Percentiles rank a stretch among this genome's conserved stretches.
phyloP scores from a whole-genome alignment of 2,797 vertebrate genomes.

The Paguma larvata region DNA sequence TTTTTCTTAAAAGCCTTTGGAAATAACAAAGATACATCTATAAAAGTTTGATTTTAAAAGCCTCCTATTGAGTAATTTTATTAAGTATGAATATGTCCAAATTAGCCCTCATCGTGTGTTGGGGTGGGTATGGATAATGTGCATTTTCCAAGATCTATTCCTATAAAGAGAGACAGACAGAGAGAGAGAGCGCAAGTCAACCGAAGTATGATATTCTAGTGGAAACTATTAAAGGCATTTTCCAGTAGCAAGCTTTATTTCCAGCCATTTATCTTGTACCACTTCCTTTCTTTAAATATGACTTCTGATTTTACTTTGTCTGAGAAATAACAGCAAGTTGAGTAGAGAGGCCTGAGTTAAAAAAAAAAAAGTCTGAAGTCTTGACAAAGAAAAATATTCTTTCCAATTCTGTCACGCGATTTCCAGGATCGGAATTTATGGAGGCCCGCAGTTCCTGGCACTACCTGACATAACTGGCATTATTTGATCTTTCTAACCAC shows the following conservation, averaged over 20 bases:
- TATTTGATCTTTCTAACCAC: conserved; percentile 79
- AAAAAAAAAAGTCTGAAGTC: neutral
- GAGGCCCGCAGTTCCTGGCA: conserved; percentile 73
- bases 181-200: neutral
- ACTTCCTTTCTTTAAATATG: conserved; percentile 81
- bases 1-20: conserved; percentile 49
- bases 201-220: conserved; percentile 48
- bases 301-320: conserved; percentile 81
- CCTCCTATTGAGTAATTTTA: conserved; percentile 55
- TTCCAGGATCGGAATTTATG: conserved; percentile 64
- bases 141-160: conserved; percentile 68
- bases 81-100: conserved; percentile 71
- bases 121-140: neutral
- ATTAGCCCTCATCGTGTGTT: conserved; percentile 10
- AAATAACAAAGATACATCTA: neutral
- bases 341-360: conserved; percentile 66
- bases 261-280: conserved; percentile 80
- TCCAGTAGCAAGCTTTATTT: conserved; percentile 80
- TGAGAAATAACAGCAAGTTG: conserved; percentile 79
- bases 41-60: neutral
- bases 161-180: neutral
- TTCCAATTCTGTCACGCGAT: conserved; percentile 73
- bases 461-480: conserved; percentile 57
- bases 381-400: conserved; percentile 80
- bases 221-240: conserved; percentile 81